Percentiles rank a stretch among this genome's conserved stretches.
These are phyloP conservation scores for Microcebus lehilahytsara DNA, from an alignment of 2,113 vertebrate genomes.

Conservation along the genomic window DNA sequence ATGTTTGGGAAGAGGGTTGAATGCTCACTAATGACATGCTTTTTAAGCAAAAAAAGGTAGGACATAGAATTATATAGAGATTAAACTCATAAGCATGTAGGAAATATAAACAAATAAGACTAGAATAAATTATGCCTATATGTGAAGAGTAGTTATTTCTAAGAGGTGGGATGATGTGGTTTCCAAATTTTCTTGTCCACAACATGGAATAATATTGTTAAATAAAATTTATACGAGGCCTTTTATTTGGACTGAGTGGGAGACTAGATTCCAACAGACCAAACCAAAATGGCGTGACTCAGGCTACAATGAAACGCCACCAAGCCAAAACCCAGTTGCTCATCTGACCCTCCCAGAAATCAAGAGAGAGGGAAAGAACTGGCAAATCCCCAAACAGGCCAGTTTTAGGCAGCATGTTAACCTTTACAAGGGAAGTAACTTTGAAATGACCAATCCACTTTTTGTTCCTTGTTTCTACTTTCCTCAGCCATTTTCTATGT, in stretches of 20 bases:
- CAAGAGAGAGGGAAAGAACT: not conserved
- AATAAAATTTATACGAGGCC: not conserved
- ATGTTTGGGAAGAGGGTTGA: not conserved
- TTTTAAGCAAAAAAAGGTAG: conserved; percentile 17
- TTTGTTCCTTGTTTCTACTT: not conserved
- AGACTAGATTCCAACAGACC: not conserved
- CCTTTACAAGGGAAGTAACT: not conserved
- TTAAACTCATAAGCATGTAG: not conserved
- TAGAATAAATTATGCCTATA: not conserved
- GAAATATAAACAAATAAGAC: not conserved
- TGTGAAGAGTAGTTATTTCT: not conserved
- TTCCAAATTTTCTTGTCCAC: not conserved
- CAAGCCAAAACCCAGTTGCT: not conserved
- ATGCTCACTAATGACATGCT: not conserved
- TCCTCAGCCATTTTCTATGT: not conserved
- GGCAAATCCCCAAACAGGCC: not conserved
- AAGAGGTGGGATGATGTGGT: not conserved
- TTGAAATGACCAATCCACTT: accelerated
- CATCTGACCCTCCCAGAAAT: not conserved
- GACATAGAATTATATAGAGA: not conserved
- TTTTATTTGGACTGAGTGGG: not conserved
- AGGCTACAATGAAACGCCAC: not conserved
- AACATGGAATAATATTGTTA: not conserved
- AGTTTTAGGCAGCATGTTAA: not conserved
- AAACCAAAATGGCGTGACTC: not conserved